Percentiles rank a stretch among this genome's conserved stretches.
Evolutionary conservation across 2,113 vertebrate species (phyloP).

Genomic region (Pogonocichla stellata): DNA sequence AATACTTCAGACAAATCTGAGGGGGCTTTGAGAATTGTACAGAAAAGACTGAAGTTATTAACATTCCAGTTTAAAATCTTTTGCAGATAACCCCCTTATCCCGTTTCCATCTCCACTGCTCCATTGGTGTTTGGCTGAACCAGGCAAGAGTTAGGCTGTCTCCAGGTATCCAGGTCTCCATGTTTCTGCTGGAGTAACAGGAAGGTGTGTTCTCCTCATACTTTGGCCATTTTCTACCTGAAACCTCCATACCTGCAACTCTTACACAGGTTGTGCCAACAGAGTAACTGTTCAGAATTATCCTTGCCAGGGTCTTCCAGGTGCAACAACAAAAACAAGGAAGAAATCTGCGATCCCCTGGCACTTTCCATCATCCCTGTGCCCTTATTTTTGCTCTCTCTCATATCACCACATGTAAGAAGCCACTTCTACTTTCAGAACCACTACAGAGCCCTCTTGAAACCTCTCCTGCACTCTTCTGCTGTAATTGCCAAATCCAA

Average conservation of each 20-base stretch:
- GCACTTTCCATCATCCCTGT: background rate
- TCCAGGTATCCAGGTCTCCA: background rate
- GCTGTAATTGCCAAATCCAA: background rate
- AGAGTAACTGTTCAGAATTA: background rate
- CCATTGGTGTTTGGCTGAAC: accelerated
- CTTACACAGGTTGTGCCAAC: background rate
- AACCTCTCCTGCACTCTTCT: background rate
- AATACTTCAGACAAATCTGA: background rate
- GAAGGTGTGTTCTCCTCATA: background rate
- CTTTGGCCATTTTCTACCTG: background rate
- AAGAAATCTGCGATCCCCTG: background rate
- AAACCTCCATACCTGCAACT: background rate
- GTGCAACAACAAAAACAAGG: background rate
- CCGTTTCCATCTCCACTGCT: background rate
- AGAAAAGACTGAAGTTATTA: background rate
- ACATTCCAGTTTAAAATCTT: background rate
- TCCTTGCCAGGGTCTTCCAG: background rate
- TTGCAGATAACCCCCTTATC: background rate
- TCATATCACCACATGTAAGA: accelerated
- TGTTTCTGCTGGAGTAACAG: background rate
- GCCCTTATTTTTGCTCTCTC: background rate
- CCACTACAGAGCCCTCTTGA: background rate
- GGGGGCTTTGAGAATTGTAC: background rate
- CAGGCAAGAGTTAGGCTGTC: background rate
- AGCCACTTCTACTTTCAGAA: background rate